These are phyloP conservation scores for Tachysurus fulvidraco DNA, from an alignment of 2,113 vertebrate genomes.

Conservation along the genomic window DNA sequence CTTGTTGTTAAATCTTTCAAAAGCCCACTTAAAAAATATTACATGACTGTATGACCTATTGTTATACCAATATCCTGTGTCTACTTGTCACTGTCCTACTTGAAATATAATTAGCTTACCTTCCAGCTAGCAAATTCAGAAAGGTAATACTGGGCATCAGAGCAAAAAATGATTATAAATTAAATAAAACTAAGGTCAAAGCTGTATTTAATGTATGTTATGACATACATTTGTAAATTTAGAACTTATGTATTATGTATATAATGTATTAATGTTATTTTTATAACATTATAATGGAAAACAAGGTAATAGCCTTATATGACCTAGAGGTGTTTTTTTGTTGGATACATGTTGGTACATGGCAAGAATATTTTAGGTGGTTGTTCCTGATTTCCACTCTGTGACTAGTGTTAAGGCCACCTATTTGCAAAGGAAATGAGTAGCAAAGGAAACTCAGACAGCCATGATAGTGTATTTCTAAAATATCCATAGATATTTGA, in stretches of 20 bases:
- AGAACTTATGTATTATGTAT: not conserved
- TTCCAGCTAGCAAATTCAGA: not conserved
- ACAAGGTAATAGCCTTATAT: not conserved
- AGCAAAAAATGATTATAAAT: not conserved
- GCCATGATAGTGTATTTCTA: no score
- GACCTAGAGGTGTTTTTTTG: slow-evolving; percentile 7
- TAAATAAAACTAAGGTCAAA: not conserved
- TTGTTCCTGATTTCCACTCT: not conserved
- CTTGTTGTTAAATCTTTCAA: not conserved
- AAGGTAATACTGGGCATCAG: not conserved
- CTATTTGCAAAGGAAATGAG: not conserved
- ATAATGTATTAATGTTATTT: not conserved
- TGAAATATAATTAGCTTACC: not conserved
- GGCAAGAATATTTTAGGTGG: not conserved
- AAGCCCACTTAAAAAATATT: not conserved
- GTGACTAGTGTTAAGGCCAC: not conserved
- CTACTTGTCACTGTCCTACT: not conserved
- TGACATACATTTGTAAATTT: not conserved
- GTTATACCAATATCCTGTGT: not conserved
- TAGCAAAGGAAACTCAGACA: not conserved
- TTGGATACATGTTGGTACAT: slow-evolving; percentile 25
- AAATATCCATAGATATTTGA: no score
- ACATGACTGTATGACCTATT: not conserved
- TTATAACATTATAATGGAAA: not conserved
- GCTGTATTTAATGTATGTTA: not conserved